These are phyloP conservation scores for Microvelia longipes DNA, from an alignment of 1,140 invertebrate genomes.

Conservation along the genomic window DNA sequence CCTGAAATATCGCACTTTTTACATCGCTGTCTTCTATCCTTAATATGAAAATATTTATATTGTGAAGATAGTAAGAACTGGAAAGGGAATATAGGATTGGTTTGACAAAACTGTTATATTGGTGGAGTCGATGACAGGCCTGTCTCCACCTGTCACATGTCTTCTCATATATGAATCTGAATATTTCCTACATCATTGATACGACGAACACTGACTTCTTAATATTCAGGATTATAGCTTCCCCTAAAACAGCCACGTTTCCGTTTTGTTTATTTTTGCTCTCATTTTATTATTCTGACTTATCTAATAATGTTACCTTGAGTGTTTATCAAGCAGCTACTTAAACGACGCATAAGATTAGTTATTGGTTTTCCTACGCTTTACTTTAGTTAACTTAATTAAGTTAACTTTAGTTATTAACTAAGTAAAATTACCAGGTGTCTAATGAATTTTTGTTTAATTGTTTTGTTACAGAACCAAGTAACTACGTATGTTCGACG, in stretches of 20 bases:
- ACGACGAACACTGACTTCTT: not conserved
- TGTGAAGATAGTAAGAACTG: not conserved
- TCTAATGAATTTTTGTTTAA: no score
- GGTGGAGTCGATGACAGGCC: not conserved
- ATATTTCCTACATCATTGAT: not conserved
- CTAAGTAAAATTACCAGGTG: no score
- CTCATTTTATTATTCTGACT: no score
- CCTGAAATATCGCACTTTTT: not conserved
- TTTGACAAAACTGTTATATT: not conserved
- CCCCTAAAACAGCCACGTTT: not conserved
- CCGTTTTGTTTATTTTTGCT: no score
- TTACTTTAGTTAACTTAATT: no score
- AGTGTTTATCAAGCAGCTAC: no score
- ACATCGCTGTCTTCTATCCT: not conserved
- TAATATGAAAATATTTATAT: not conserved
- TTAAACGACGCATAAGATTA: no score
- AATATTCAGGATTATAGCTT: not conserved
- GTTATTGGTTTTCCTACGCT: no score
- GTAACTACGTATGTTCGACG: conserved; percentile 83
- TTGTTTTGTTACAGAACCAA: conserved; percentile 87
- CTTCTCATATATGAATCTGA: not conserved
- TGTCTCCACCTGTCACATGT: not conserved
- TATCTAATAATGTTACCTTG: no score
- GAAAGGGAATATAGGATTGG: not conserved
- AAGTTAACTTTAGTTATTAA: no score